Evolutionary conservation across 2,888 invertebrate genomes (phyloP).

Genomic region (Dynastes hyllus): DNA sequence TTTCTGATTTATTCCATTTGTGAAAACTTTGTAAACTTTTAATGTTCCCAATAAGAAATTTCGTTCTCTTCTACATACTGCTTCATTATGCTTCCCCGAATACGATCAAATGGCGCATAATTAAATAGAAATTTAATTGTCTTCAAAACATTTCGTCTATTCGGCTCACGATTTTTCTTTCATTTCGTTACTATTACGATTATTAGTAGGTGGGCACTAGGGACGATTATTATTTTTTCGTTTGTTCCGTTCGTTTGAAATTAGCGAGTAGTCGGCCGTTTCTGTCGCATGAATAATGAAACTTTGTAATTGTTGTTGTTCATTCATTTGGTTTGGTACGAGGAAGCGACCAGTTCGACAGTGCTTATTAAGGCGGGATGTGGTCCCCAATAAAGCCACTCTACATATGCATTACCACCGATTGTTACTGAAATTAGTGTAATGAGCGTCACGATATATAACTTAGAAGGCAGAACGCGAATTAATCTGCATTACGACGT

Average conservation of each 20-base stretch:
- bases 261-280: slow-evolving; percentile 33
- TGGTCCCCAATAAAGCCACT: slow-evolving; percentile 66
- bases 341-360: slow-evolving; percentile 64
- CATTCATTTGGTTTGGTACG: slow-evolving; percentile 63
- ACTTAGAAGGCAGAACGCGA: slow-evolving; percentile 56
- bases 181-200: slow-evolving; percentile 14
- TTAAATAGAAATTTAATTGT: slow-evolving; percentile 27
- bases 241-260: slow-evolving; percentile 39
- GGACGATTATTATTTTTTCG: slow-evolving; percentile 40
- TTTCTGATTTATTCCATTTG: slow-evolving; percentile 27
- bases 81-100: neutral
- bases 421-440: slow-evolving; percentile 66
- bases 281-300: slow-evolving; percentile 58
- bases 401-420: slow-evolving; percentile 64
- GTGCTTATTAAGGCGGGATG: slow-evolving; percentile 68
- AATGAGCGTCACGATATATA: slow-evolving; percentile 61
- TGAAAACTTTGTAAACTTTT: slow-evolving; percentile 33
- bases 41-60: neutral
- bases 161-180: slow-evolving; percentile 21
- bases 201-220: slow-evolving; percentile 30
- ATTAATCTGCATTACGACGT: slow-evolving; percentile 56
- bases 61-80: neutral
- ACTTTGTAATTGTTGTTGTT: slow-evolving; percentile 59
- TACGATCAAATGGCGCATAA: neutral
- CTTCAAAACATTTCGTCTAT: slow-evolving; percentile 20